Percentiles rank a stretch among this genome's conserved stretches.
Evolutionary conservation across 2,113 vertebrate genomes (phyloP).

Genomic region (Acinonyx jubatus): DNA sequence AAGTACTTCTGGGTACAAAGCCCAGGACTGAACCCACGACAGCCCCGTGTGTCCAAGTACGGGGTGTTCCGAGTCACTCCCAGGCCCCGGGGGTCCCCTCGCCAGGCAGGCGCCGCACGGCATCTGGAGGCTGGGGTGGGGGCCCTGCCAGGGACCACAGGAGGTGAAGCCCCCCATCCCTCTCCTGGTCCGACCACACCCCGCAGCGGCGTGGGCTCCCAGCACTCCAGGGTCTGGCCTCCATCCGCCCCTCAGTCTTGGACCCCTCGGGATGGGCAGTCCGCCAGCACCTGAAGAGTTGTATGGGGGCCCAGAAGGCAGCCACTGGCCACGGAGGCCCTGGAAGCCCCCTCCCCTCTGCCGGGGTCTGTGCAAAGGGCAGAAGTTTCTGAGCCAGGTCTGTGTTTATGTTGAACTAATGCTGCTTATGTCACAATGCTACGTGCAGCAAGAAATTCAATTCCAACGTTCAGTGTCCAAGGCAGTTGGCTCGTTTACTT

Average conservation of each 20-base stretch:
- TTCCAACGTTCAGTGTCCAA: rapidly evolving
- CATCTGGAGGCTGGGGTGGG: neutral
- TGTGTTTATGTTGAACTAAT: rapidly evolving
- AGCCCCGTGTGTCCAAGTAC: neutral
- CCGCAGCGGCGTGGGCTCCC: neutral
- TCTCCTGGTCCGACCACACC: rapidly evolving
- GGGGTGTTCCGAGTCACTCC: neutral
- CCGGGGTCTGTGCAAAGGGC: neutral
- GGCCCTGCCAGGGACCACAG: neutral
- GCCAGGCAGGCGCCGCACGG: rapidly evolving
- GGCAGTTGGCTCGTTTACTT: neutral
- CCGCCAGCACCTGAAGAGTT: neutral
- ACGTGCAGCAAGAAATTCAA: rapidly evolving
- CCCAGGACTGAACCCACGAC: neutral
- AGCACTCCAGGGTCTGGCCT: neutral
- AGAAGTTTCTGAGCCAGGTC: neutral
- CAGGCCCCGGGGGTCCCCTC: neutral
- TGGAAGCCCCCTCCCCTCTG: rapidly evolving
- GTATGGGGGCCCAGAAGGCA: neutral
- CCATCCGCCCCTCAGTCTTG: neutral
- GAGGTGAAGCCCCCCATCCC: rapidly evolving
- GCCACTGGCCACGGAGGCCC: rapidly evolving
- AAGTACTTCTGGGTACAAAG: neutral
- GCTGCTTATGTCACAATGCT: rapidly evolving
- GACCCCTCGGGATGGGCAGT: neutral